phyloP scores from a whole-genome alignment of 2,113 vertebrate genomes.

The Hippocampus comes region DNA sequence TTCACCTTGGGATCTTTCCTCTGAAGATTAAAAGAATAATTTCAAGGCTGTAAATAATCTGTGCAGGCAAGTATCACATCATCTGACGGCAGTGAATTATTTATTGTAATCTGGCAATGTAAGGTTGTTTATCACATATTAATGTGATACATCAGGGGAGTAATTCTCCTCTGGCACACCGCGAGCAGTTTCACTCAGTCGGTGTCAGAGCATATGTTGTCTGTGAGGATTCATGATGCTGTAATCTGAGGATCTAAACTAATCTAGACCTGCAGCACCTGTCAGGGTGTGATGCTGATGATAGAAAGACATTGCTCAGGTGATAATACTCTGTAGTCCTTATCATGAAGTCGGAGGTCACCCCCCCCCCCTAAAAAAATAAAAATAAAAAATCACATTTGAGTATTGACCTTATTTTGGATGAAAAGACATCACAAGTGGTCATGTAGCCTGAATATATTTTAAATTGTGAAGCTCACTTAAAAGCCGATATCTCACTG shows the following conservation, averaged over 20 bases:
- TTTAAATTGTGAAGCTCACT: constrained; percentile 14
- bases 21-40: constrained; percentile 70
- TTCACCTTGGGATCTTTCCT: constrained; percentile 69
- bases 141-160: constrained; percentile 76
- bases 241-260: constrained; percentile 57
- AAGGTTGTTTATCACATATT: constrained; percentile 78
- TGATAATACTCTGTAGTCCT: constrained; percentile 33
- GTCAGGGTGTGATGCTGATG: constrained; percentile 44
- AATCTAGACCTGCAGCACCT: constrained; percentile 65
- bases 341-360: constrained; percentile 24
- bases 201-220: constrained; percentile 48
- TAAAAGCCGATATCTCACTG: background rate
- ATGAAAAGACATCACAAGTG: constrained; percentile 2
- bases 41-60: constrained; percentile 75
- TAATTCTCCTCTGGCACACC: constrained; percentile 69
- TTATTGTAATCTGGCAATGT: constrained; percentile 78
- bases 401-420: constrained; percentile 21
- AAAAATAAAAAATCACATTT: background rate
- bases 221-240: constrained; percentile 64
- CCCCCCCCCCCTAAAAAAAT: too few species aligned
- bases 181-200: constrained; percentile 60
- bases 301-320: constrained; percentile 44
- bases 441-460: constrained; percentile 11
- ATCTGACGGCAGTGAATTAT: constrained; percentile 77
- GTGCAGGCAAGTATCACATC: constrained; percentile 67